A percentile compares a stretch with the other conserved stretches of the same genome.
These are phyloP conservation scores for Bibio marci DNA, from an alignment of 2,888 invertebrate species.

Conservation along the genomic window DNA sequence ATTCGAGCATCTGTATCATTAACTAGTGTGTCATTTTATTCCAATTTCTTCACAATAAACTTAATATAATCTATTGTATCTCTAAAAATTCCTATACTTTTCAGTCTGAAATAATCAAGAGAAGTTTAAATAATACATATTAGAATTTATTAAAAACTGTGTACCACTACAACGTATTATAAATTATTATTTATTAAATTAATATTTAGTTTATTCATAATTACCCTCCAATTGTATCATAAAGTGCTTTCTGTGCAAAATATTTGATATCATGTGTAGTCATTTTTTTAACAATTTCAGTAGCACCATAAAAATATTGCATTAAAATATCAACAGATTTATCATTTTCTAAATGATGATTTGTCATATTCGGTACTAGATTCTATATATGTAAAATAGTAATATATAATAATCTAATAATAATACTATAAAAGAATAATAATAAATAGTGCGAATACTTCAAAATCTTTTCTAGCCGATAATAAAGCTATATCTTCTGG, in stretches of 20 bases:
- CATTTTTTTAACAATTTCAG: conserved; percentile 18
- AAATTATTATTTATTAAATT: no score
- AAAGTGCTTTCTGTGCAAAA: conserved; percentile 19
- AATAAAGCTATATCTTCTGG: conserved; percentile 22
- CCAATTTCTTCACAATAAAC: no score
- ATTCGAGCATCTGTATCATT: no score
- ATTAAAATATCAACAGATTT: conserved; percentile 18
- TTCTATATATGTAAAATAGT: conserved; percentile 11
- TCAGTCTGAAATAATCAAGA: no score
- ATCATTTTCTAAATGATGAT: conserved; percentile 17
- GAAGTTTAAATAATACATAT: no score
- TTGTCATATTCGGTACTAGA: conserved; percentile 20
- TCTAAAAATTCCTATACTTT: no score
- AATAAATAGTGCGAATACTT: conserved; percentile 14
- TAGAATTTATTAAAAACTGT: no score
- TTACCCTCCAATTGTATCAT: conserved; percentile 24
- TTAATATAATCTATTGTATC: no score
- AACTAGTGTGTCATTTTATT: no score
- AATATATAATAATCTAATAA: no score
- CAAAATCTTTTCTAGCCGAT: conserved; percentile 22
- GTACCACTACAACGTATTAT: no score
- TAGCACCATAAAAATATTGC: conserved; percentile 22
- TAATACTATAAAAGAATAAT: neutral
- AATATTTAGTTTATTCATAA: no score
- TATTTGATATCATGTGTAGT: conserved; percentile 12